Conservation (phyloP, 30 jellyfish, hydroid and myxozoan species). For the Phacellophora camtschatica region DNA sequence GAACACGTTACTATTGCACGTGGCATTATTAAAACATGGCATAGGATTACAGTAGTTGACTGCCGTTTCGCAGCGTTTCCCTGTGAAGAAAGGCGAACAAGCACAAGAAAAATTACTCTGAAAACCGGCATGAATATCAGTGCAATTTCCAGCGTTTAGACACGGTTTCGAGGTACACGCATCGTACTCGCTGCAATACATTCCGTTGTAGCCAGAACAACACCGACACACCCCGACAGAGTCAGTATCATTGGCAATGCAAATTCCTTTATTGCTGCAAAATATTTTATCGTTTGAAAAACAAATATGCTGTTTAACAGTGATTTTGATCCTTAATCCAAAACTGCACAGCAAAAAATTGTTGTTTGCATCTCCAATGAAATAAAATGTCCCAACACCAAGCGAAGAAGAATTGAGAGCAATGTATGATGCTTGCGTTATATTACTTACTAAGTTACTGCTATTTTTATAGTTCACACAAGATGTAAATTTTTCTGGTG, state of each 20-base stretch:
- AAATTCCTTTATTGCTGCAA: constrained; percentile 55
- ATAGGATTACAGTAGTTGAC: constrained; percentile 57
- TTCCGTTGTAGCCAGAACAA: constrained; percentile 63
- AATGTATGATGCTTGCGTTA: neutral
- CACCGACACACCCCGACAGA: constrained; percentile 45
- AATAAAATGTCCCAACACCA: constrained; percentile 22
- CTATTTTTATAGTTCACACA: neutral
- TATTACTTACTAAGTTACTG: neutral
- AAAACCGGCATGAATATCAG: constrained; percentile 50
- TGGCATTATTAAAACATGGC: constrained; percentile 60
- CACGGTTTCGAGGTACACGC: constrained; percentile 73
- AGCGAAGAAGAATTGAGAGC: constrained; percentile 17
- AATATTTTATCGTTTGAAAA: neutral
- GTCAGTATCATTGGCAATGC: constrained; percentile 26
- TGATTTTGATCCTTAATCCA: constrained; percentile 28
- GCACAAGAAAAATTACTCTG: constrained; percentile 52
- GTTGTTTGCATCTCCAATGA: constrained; percentile 27
- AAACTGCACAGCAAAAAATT: constrained; percentile 19
- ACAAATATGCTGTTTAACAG: constrained; percentile 14
- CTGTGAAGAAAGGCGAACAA: constrained; percentile 73
- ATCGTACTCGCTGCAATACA: constrained; percentile 53
- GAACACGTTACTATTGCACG: constrained; percentile 28
- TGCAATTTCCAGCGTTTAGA: constrained; percentile 74
- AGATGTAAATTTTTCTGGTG: constrained; percentile 2
- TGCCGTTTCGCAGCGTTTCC: constrained; percentile 67